Conservation (phyloP, 2,888 invertebrate genomes). For the Lithophane leautieri region DNA sequence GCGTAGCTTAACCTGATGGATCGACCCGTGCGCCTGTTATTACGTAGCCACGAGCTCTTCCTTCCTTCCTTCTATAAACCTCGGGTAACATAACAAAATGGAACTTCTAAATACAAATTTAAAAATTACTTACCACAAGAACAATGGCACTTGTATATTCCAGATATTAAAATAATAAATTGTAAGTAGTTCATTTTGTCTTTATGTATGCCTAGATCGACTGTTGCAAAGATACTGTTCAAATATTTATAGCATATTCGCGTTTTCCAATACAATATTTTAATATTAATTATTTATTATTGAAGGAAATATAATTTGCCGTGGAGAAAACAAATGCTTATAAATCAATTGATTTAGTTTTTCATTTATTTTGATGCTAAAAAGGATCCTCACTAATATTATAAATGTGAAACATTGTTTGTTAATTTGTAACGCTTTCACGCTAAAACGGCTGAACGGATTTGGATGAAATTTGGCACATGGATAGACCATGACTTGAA, state of each 20-base stretch:
- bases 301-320: slow-evolving; percentile 5
- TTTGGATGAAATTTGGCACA: too few species aligned
- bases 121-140: slow-evolving; percentile 10
- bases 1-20: too few species aligned
- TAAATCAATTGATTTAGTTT: background rate
- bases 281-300: background rate
- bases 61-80: too few species aligned
- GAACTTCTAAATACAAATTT: background rate
- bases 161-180: slow-evolving; percentile 3
- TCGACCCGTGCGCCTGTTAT: too few species aligned
- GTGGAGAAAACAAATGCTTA: background rate
- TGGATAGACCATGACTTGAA: too few species aligned
- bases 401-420: too few species aligned
- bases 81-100: too few species aligned
- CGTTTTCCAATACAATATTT: background rate
- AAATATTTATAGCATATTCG: background rate
- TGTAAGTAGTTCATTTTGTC: background rate
- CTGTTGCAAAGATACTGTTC: background rate
- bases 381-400: background rate
- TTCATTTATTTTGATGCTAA: background rate
- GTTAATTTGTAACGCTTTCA: too few species aligned
- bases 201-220: background rate
- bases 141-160: background rate
- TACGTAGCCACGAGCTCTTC: too few species aligned
- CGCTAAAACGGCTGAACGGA: too few species aligned